phyloP scores from a whole-genome alignment of 2,888 invertebrate species.

The Spialia ferax region DNA sequence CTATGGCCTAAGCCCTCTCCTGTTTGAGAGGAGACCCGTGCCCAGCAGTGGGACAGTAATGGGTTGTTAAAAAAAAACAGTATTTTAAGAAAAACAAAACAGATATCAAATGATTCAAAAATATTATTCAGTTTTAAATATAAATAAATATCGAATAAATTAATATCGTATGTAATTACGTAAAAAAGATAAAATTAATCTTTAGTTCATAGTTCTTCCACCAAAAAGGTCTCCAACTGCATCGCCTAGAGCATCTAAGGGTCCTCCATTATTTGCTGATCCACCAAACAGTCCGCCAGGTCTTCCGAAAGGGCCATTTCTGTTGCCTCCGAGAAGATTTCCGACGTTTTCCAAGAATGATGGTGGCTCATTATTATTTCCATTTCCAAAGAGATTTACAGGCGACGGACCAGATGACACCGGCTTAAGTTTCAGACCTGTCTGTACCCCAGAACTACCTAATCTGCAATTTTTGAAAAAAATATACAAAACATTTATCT shows the following conservation, averaged over 20 bases:
- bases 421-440: slow-evolving; percentile 79
- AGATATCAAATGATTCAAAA: neutral
- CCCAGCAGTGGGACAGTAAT: too few species aligned
- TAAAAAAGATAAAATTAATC: neutral
- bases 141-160: slow-evolving; percentile 23
- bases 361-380: slow-evolving; percentile 59
- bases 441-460: slow-evolving; percentile 74
- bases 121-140: neutral
- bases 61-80: too few species aligned
- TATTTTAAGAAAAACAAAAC: too few species aligned
- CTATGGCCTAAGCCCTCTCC: too few species aligned
- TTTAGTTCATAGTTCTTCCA: slow-evolving; percentile 52
- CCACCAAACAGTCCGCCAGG: slow-evolving; percentile 51
- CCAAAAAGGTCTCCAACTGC: slow-evolving; percentile 74
- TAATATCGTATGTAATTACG: slow-evolving; percentile 2
- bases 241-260: slow-evolving; percentile 73
- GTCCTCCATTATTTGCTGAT: slow-evolving; percentile 61
- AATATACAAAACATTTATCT: too few species aligned
- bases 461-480: slow-evolving; percentile 63
- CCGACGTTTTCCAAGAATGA: slow-evolving; percentile 64
- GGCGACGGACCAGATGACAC: slow-evolving; percentile 73
- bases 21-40: too few species aligned
- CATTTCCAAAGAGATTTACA: slow-evolving; percentile 70
- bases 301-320: slow-evolving; percentile 50
- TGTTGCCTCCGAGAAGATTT: slow-evolving; percentile 43